These are phyloP conservation scores for Glareola pratincola DNA, from an alignment of 2,113 vertebrate genomes.

Conservation along the genomic window DNA sequence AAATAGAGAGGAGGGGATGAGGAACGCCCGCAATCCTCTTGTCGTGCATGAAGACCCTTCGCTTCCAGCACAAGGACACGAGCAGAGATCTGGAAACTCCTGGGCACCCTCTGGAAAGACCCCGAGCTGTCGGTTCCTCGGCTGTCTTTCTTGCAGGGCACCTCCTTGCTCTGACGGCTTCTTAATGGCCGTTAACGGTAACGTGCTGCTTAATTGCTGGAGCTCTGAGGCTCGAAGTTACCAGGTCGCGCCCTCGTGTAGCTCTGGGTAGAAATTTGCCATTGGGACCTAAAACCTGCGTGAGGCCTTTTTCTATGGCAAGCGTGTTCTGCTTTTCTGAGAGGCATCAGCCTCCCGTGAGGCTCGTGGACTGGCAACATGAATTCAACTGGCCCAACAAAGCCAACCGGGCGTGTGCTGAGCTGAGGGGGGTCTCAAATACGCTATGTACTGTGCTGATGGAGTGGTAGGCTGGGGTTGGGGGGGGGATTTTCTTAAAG, in stretches of 20 bases:
- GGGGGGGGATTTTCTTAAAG: neutral
- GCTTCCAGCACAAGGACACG: neutral
- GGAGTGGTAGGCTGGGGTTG: neutral
- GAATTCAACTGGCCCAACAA: neutral
- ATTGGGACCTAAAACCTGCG: neutral
- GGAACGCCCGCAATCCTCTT: neutral
- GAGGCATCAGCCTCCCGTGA: neutral
- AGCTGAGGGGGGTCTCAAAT: neutral
- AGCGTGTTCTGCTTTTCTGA: neutral
- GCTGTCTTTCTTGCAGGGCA: neutral
- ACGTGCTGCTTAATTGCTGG: neutral
- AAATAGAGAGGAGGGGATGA: conserved; percentile 75
- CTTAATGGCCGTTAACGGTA: fast-evolving
- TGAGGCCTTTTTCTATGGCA: neutral
- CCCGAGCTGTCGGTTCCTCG: neutral
- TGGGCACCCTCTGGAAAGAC: neutral
- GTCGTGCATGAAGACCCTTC: neutral
- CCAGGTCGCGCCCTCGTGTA: neutral
- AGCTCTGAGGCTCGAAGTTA: neutral
- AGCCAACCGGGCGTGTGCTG: neutral
- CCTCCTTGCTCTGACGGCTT: neutral
- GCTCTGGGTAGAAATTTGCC: neutral
- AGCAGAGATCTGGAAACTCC: neutral
- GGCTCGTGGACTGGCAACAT: fast-evolving
- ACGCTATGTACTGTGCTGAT: neutral